phyloP scores from a whole-genome alignment of 1,140 invertebrate genomes.

The Hycleus cichorii region DNA sequence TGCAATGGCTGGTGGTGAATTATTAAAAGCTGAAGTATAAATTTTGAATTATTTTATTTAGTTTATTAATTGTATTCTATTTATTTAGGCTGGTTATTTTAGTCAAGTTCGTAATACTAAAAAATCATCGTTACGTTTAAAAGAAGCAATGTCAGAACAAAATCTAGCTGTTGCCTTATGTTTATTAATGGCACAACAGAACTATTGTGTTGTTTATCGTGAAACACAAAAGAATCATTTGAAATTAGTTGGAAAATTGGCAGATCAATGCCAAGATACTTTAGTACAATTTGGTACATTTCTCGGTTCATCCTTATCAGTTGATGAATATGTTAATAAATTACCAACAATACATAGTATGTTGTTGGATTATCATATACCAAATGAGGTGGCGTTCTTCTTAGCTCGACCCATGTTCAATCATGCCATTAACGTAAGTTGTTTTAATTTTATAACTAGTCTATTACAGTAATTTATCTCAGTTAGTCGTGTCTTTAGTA shows the following conservation, averaged over 20 bases:
- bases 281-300: slow-evolving; percentile 97
- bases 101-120: slow-evolving; percentile 95
- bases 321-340: slow-evolving; percentile 88
- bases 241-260: slow-evolving; percentile 79
- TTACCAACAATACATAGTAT: slow-evolving; percentile 85
- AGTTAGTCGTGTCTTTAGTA: no score
- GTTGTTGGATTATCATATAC: slow-evolving; percentile 87
- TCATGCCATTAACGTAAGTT: slow-evolving; percentile 77
- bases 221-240: slow-evolving; percentile 84
- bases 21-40: slow-evolving; percentile 82
- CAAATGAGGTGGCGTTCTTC: slow-evolving; percentile 95
- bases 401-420: slow-evolving; percentile 85
- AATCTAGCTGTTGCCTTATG: slow-evolving; percentile 90
- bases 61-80: neutral
- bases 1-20: slow-evolving; percentile 92
- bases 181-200: slow-evolving; percentile 93
- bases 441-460: neutral
- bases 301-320: slow-evolving; percentile 82
- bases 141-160: slow-evolving; percentile 83
- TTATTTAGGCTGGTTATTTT: slow-evolving; percentile 81
- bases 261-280: slow-evolving; percentile 94
- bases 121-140: slow-evolving; percentile 90
- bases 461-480: no score
- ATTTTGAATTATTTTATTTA: slow-evolving; percentile 1
- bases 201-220: slow-evolving; percentile 85